Base-by-base conservation (phyloP, 2,888 invertebrate species). In the Clepsis dumicolana region DNA sequence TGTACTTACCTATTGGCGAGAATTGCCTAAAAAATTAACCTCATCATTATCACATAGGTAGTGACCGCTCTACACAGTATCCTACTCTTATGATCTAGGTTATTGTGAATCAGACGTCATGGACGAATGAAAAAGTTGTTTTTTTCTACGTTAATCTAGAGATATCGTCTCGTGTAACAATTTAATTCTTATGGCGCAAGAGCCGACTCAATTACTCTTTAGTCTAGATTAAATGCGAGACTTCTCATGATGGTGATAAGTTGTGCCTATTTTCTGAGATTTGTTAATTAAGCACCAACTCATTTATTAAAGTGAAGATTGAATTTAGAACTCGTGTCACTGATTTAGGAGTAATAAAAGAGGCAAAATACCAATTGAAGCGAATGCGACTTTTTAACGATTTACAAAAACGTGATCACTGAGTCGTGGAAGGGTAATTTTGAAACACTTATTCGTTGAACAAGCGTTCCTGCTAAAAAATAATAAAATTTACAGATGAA, bases 81-180 rank as follows among this genome's bases (percentile, higher is more conserved):
- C 12, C n/a, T 62, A 62, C 24, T 62, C 61, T 35, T 48, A 14
- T 24, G 10, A 50, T 52, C 41, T 41, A 29, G 44, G 50, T 29
- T 35, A 32, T 52, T 52, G 32, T n/a, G 35, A 52, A 52, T 25
- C 61, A 52, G 61, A 62, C 50, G 35, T 62, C 50, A 25, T 8
- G 18, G 50, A 24, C 32, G 24, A 62, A 62, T 62, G 21, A 59
- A 59, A 59, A 59, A 62, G 50, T 52, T 52, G 24, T 32, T 50
- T 52, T 48, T 62, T 62, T 35, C 50, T 62, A 10, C 50, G 18
- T 50, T 62, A 62, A 52, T 62, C 21, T 50, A 24, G 61, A 62
- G 29, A 62, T 62, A 62, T 52, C 38, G 41, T 56, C 27, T 48
- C 29, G 27, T 48, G 18, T 48, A 32, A 48, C 21, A 21, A 10